Conservation (phyloP, 1,140 invertebrate species). For the Pogonognathellus flavescens region DNA sequence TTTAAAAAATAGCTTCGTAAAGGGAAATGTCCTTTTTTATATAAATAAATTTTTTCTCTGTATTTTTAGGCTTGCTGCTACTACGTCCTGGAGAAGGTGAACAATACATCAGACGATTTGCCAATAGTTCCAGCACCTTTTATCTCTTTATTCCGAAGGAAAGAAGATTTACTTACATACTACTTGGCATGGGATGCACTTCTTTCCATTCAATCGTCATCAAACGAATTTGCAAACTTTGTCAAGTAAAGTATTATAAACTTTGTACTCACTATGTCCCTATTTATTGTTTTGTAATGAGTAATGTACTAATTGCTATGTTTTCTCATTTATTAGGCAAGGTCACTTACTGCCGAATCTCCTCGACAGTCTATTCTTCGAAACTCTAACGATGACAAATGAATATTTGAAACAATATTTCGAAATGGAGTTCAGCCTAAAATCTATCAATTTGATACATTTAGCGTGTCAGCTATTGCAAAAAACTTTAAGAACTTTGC, state of each 20-base stretch:
- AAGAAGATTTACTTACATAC: conserved; percentile 16
- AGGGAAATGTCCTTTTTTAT: no score
- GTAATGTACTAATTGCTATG: no score
- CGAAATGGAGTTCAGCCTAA: conserved; percentile 64
- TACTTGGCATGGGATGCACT: conserved; percentile 57
- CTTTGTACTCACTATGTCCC: no score
- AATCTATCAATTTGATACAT: conserved; percentile 73
- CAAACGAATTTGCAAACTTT: conserved; percentile 64
- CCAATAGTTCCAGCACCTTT: conserved; percentile 56
- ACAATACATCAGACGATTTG: conserved; percentile 46
- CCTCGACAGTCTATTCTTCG: conserved; percentile 55
- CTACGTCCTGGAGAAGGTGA: conserved; percentile 2
- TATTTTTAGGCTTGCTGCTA: neutral
- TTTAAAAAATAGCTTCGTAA: neutral
- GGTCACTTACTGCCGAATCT: conserved; percentile 55
- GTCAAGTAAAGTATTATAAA: conserved; percentile 56
- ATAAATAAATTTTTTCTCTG: no score
- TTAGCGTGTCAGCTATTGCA: conserved; percentile 80
- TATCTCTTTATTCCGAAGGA: neutral
- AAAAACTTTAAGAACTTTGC: conserved; percentile 77
- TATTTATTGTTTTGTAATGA: no score
- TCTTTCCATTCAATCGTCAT: conserved; percentile 57
- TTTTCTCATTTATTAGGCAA: conserved; percentile 24
- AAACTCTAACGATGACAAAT: conserved; percentile 36
- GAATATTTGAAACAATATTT: conserved; percentile 56